These are phyloP conservation scores for Pollenia angustigena DNA, from an alignment of 2,888 invertebrate genomes.

Conservation along the genomic window DNA sequence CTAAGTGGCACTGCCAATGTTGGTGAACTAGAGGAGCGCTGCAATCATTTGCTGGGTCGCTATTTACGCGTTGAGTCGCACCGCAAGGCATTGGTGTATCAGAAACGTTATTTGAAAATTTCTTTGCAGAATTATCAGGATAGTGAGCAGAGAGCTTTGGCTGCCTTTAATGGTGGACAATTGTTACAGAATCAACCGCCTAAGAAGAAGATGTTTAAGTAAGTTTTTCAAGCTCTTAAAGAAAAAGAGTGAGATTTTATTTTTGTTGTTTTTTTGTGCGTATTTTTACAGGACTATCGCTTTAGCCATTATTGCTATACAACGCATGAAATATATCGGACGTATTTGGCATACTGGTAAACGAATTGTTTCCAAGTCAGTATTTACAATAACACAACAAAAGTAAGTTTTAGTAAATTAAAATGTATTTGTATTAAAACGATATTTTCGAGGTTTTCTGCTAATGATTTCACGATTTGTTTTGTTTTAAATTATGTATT, in stretches of 20 bases:
- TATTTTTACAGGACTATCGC: slow-evolving; percentile 85
- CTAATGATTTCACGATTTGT: no score
- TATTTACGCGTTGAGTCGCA: slow-evolving; percentile 93
- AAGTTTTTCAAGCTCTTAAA: slow-evolving; percentile 62
- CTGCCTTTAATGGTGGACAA: slow-evolving; percentile 75
- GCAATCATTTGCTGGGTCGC: slow-evolving; percentile 87
- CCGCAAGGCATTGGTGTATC: slow-evolving; percentile 94
- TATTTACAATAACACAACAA: slow-evolving; percentile 83
- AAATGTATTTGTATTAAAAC: neutral
- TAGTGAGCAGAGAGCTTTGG: slow-evolving; percentile 81
- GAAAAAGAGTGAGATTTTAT: neutral
- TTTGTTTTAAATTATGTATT: neutral
- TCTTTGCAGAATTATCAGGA: slow-evolving; percentile 85
- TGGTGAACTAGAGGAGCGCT: slow-evolving; percentile 84
- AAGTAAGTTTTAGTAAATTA: slow-evolving; percentile 78
- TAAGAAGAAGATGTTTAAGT: slow-evolving; percentile 83
- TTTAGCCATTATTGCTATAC: slow-evolving; percentile 86
- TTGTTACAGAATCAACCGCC: slow-evolving; percentile 73
- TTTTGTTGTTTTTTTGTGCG: slow-evolving; percentile 10
- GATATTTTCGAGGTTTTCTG: no score
- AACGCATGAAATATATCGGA: slow-evolving; percentile 88
- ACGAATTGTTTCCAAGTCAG: slow-evolving; percentile 85
- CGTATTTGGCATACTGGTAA: slow-evolving; percentile 87
- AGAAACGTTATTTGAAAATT: slow-evolving; percentile 93
- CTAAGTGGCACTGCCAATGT: slow-evolving; percentile 77